Base-by-base conservation (phyloP, 2,888 invertebrate species). In the Synanthedon andrenaeformis region DNA sequence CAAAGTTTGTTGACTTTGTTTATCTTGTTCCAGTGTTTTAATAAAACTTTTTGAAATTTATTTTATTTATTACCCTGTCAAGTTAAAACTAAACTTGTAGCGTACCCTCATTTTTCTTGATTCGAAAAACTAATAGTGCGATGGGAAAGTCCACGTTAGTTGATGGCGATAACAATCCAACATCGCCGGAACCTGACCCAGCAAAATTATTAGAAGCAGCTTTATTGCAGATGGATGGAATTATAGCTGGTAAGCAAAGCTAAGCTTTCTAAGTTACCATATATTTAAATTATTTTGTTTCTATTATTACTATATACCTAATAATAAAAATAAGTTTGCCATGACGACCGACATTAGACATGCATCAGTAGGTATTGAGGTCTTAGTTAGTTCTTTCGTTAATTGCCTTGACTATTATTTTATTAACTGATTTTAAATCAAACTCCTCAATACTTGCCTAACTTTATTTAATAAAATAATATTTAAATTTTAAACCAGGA, bases 181-280 rank as follows among this genome's bases (percentile, higher is more conserved):
- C 86, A 64, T 77, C 75, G 61, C 53, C 56, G 13, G 61, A 61
- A 66, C 81, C 89, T 52, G 95, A 95, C 80, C 95, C 95, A 57
- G 94, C 94, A 67, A 94, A 94, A 81, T 90, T 96, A 82, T 86
- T 96, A 71, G 95, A 95, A 74, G 94, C 95, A 60, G 95, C 96
- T 49, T 87, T 96, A 55, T 90, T 94, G 72, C 95, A 96, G 82
- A 94, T 96, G 93, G 96, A 96, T 81, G 95, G 94, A 54, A 94
- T 95, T 69, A 93, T 95, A 80, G 93, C 94, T 74, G 93, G 93
- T 93, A 78, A 83, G 83, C 35, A 35, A 35, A 42, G n/a, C 52
- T 53, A 10, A 1, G 35, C 49, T 51, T 42, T 41, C 8, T 45
- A 45, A 45, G 5, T 50, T 19, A 50, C 13, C 19, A 17, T 19